These are phyloP conservation scores for Chionodraco myersi DNA, from an alignment of 2,113 vertebrate species.

Conservation along the genomic window DNA sequence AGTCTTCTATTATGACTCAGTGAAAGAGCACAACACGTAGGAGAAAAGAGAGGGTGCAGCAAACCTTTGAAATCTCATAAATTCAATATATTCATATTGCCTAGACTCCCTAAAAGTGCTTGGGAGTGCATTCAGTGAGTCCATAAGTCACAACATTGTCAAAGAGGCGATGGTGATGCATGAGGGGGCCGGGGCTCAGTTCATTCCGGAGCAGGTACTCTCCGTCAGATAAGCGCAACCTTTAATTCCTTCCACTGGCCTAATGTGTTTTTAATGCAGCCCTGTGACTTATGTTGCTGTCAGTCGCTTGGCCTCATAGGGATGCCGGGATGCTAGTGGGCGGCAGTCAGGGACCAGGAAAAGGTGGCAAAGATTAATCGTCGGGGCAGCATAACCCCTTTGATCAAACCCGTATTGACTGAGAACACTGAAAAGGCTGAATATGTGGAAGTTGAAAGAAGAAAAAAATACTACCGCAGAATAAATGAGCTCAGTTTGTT, in stretches of 20 bases:
- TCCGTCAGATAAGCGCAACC: conserved; percentile 77
- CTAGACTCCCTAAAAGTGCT: conserved; percentile 69
- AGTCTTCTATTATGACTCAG: conserved; percentile 5
- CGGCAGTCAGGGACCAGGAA: conserved; percentile 58
- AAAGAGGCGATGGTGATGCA: conserved; percentile 76
- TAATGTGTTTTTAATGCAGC: conserved; percentile 88
- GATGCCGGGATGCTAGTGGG: conserved; percentile 71
- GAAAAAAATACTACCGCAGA: conserved; percentile 25
- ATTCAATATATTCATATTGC: conserved; percentile 76
- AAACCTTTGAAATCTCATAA: conserved; percentile 75
- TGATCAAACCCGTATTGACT: conserved; percentile 80
- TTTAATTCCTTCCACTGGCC: conserved; percentile 81
- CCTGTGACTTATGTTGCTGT: conserved; percentile 84
- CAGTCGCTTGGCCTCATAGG: conserved; percentile 67
- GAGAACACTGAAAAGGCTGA: conserved; percentile 61
- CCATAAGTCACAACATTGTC: conserved; percentile 82
- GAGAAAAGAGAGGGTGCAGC: conserved; percentile 34
- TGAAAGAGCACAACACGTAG: conserved; percentile 20
- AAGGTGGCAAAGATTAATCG: conserved; percentile 78
- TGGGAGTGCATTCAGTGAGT: conserved; percentile 76
- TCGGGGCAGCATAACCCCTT: conserved; percentile 57
- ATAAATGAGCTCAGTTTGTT: conserved; percentile 63
- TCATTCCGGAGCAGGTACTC: conserved; percentile 69
- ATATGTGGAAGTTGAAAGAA: conserved; percentile 40
- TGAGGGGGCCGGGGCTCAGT: conserved; percentile 60